These are phyloP conservation scores for Nephrocerus scutellatus DNA, from an alignment of 2,888 invertebrate genomes.

Conservation along the genomic window DNA sequence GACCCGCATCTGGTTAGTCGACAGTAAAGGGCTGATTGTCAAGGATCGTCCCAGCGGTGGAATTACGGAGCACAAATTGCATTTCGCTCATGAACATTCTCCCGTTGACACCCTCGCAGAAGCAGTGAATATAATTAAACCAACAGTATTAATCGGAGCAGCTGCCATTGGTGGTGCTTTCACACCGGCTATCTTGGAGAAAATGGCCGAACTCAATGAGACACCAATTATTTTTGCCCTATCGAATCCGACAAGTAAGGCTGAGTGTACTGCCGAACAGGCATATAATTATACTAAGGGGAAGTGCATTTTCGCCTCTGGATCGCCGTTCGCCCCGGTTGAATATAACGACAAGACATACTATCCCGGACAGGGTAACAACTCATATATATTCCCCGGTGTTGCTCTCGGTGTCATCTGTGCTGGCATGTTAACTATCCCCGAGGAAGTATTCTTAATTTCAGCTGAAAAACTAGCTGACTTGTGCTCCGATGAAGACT, in stretches of 20 bases:
- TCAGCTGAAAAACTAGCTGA: constrained; percentile 81
- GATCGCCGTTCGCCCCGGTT: constrained; percentile 90
- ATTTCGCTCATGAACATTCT: constrained; percentile 71
- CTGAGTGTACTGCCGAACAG: constrained; percentile 99
- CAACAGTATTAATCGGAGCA: constrained; percentile 89
- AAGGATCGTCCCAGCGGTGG: constrained; percentile 79
- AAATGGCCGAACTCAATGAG: constrained; percentile 78
- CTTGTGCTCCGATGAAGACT: constrained; percentile 71
- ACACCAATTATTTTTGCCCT: constrained; percentile 93
- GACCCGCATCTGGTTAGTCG: constrained; percentile 86
- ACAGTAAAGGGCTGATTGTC: constrained; percentile 90
- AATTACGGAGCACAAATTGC: constrained; percentile 68
- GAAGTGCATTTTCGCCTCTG: constrained; percentile 87
- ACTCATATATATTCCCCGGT: constrained; percentile 96
- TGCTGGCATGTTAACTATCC: constrained; percentile 81
- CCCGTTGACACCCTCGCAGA: constrained; percentile 73
- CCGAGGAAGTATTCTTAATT: constrained; percentile 85
- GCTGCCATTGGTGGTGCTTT: constrained; percentile 94
- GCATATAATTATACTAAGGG: constrained; percentile 90
- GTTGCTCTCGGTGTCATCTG: constrained; percentile 84
- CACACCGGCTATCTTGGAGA: constrained; percentile 72
- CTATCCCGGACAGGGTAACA: constrained; percentile 95
- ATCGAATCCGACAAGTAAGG: constrained; percentile 96
- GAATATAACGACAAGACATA: constrained; percentile 70
- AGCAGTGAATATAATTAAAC: constrained; percentile 73